These are phyloP conservation scores for Entomobrya proxima DNA, from an alignment of 2,888 invertebrate species.

Conservation along the genomic window DNA sequence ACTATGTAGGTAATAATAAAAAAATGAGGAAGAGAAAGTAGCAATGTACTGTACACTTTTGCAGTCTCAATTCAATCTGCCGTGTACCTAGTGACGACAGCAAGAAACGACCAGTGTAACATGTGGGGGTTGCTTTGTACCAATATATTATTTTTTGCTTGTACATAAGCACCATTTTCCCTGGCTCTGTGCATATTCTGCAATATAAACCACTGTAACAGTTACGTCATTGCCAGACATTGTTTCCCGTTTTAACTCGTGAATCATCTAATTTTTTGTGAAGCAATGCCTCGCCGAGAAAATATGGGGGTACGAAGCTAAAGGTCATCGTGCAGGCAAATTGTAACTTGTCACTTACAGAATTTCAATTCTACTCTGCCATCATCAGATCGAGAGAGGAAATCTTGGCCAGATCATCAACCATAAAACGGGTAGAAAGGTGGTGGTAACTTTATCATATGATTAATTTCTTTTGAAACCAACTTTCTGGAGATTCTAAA, in stretches of 20 bases:
- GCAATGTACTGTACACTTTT: background rate
- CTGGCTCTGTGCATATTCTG: background rate
- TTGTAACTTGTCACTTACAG: conserved; percentile 65
- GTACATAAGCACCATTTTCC: background rate
- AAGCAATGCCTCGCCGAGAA: no score
- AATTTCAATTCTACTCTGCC: conserved; percentile 46
- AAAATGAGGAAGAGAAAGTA: background rate
- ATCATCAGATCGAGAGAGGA: background rate
- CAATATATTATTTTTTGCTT: background rate
- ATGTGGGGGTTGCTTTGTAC: no score
- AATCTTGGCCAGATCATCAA: conserved; percentile 12
- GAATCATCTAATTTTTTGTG: conserved; percentile 4
- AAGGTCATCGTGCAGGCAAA: conserved; percentile 60
- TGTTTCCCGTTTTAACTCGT: background rate
- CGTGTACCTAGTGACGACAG: background rate
- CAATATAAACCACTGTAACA: background rate
- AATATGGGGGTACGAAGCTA: no score
- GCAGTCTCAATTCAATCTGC: background rate
- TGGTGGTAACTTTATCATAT: background rate
- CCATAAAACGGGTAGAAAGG: background rate
- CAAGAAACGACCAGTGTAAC: background rate
- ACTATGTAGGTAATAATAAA: background rate
- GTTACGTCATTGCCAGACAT: background rate
- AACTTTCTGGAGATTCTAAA: no score
- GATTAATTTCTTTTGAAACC: conserved; percentile 7